Evolutionary conservation across 2,113 vertebrate genomes (phyloP), one percentile per base, ranked within the genome.

Genomic region (Nibea albiflora): DNA sequence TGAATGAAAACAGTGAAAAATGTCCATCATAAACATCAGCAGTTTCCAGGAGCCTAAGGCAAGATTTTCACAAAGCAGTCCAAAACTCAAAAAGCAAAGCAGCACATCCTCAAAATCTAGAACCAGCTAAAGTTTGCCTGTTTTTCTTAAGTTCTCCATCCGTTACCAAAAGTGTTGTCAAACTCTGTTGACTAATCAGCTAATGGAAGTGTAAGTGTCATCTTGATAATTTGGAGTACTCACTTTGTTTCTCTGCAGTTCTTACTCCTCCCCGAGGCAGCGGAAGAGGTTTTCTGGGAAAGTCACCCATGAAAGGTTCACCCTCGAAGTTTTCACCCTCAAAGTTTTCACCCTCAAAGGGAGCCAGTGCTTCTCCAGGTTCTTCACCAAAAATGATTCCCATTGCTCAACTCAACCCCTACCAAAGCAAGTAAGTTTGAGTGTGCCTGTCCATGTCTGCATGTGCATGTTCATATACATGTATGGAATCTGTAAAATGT

Each of bases 321-420:
- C 69, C 75, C 5, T 49, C 17, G 3, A 68, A 76, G 20, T 2
- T 3, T 10, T 68, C 75, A 0, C 47, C 76, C 10, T 50, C 22
- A 7, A 69, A 77, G n/a, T 1, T 1, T 3, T 81, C 68, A 0
- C 76, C 84, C 19, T 77, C 73, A 75, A 80, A 86, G 63, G 70
- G 26, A 0, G 0, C 62, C 31, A 92, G 73, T 66, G 79, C 92
- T 10, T 95, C 95, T 1, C 96, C 91, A 26, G 92, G 85, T 7
- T 89, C 96, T 0, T 28, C 90, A 75, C 1, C 68, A 26, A 97
- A 95, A 87, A 92, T 96, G 28, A 93, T 96, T 5, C 95, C 96
- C 0, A 97, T 98, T 39, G 90, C 95, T 71, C 89, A 92, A 77
- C 92, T 98, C 81, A 97, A 96, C 85, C 97, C 97, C 0, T 98